Evolutionary conservation across 2,797 vertebrate genomes (phyloP), one percentile per base, ranked within the genome.

Genomic region (Tympanoctomys barrerae): DNA sequence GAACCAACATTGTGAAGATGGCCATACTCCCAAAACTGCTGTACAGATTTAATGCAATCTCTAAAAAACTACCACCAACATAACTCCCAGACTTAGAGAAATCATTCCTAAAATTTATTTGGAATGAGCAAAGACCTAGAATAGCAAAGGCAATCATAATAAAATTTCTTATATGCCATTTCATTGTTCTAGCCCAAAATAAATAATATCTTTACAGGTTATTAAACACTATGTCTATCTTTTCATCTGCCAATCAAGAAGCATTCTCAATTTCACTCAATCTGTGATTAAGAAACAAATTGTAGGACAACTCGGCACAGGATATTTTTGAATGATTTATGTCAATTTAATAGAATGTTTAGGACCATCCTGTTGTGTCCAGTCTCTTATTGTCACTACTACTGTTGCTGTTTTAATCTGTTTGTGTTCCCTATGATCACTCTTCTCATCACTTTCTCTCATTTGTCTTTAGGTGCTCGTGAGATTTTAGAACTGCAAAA

Each of bases 271-370:
- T 77, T 61, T 89, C 61, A 62, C 42, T 39, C 28, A 94, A 49
- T 94, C 61, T 83, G 59, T 81, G 31, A 81, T 46, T 87, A 62
- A 71, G 71, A 4, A 89, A 71, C 46, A 93, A 78, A 75, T 83
- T 73, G n/a, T 7, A 73, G 52, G 36, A 66, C 52, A 68, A 64
- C 39, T 73, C 28, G 13, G 22, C 68, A 61, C 10, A 90, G 57
- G 64, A 24, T 39, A 89, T 71, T 95, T 78, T 70, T 79, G 19
- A 84, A 93, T 82, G 84, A 36, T 49, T 91, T 83, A 46, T 61
- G 42, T 49, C 62, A 80, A 28, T 77, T n/a, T 59, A 21, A 28
- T 13, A 57, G 12, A 86, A 10, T 26, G 61, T 89, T 93, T 11
- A 94, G 39, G n/a, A 85, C 79, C 7, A 49, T 46, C 70, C 84